phyloP scores from a whole-genome alignment of 2,797 vertebrate species.

The Prionace glauca region DNA sequence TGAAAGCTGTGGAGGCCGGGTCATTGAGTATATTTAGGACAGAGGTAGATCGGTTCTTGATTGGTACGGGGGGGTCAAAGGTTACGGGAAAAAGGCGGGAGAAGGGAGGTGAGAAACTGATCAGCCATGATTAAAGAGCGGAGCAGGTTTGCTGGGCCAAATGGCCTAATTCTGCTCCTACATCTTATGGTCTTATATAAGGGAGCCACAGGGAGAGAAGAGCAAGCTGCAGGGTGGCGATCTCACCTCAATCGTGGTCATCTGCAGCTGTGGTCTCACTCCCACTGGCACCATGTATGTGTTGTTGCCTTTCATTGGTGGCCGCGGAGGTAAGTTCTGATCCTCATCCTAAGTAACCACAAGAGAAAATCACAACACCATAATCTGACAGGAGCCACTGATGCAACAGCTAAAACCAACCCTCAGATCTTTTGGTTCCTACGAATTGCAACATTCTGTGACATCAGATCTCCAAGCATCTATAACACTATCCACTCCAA shows the following conservation, averaged over 20 bases:
- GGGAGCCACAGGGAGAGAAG: neutral
- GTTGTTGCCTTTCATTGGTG: slow-evolving; percentile 43
- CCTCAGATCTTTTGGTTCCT: neutral
- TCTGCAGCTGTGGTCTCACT: slow-evolving; percentile 48
- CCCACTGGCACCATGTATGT: slow-evolving; percentile 48
- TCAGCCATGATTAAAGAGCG: no score
- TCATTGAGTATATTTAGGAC: no score
- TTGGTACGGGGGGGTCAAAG: no score
- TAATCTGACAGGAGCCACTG: neutral
- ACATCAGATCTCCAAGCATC: neutral
- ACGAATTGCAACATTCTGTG: neutral
- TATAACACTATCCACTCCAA: neutral
- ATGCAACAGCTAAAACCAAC: neutral
- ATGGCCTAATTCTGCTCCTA: no score
- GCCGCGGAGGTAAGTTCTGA: slow-evolving; percentile 34
- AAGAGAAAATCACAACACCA: neutral
- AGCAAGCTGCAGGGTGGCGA: neutral
- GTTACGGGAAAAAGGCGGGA: no score
- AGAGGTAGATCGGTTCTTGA: no score
- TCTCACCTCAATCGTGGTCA: slow-evolving; percentile 56
- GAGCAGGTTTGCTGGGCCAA: no score
- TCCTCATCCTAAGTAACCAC: slow-evolving; percentile 44
- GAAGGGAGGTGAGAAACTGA: no score
- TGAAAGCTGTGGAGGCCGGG: no score
- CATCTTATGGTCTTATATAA: no score